phyloP scores from a whole-genome alignment of 2,113 vertebrate genomes.

The Cryptotis parvus region DNA sequence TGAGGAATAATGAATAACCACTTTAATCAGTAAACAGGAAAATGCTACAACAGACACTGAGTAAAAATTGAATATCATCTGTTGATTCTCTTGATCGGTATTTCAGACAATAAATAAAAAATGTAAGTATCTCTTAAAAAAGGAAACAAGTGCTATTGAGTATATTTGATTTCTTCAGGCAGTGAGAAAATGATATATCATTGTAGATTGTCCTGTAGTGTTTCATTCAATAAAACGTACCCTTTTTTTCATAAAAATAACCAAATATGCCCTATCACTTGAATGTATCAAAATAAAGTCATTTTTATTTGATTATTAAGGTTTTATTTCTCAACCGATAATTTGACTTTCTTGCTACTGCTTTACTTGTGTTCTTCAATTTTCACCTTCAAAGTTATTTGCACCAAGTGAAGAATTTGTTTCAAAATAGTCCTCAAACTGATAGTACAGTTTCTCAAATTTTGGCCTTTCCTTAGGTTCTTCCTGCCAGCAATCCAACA shows the following conservation, averaged over 20 bases:
- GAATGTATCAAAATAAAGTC: conserved; percentile 16
- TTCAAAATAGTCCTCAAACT: conserved; percentile 91
- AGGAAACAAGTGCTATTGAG: conserved; percentile 43
- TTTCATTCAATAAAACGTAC: background rate
- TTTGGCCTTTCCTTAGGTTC: conserved; percentile 88
- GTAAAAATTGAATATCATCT: conserved; percentile 67
- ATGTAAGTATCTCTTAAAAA: conserved; percentile 55
- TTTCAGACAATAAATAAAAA: conserved; percentile 87
- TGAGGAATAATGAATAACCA: conserved; percentile 77
- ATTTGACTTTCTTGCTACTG: background rate
- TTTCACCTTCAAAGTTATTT: conserved; percentile 62
- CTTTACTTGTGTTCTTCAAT: background rate
- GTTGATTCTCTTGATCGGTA: conserved; percentile 65
- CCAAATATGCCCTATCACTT: conserved; percentile 2
- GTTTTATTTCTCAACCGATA: background rate
- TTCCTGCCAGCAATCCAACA: conserved; percentile 92
- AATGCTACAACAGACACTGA: conserved; percentile 62
- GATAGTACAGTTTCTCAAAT: conserved; percentile 91
- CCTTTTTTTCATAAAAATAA: background rate
- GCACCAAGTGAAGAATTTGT: conserved; percentile 82
- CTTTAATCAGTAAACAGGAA: conserved; percentile 78
- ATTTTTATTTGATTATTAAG: conserved; percentile 35
- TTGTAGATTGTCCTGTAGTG: background rate
- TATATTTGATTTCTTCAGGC: conserved; percentile 73
- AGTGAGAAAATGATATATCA: conserved; percentile 64